Evolutionary conservation across 1,140 invertebrate species (phyloP), one percentile per base, ranked within the genome.

Genomic region (Drosophila pruinosa): DNA sequence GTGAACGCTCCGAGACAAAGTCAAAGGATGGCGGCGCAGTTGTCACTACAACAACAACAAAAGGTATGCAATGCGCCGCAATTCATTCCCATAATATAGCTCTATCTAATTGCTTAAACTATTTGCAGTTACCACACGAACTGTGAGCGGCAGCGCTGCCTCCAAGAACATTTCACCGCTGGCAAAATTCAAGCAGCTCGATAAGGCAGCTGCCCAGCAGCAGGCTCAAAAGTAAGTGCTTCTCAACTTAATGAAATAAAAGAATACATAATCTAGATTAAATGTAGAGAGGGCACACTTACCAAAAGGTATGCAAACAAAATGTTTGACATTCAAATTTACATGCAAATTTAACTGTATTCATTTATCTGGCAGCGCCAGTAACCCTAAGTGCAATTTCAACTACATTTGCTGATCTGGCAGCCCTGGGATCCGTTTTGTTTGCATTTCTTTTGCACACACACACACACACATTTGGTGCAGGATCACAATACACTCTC

Each of bases 131-230:
- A 93, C 93, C 77, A 94, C 94, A 79, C 93, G 92, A 79, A 92
- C 93, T 72, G 93, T 91, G 90, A 93, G 93, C 82, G 92, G 92
- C 91, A 92, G 91, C 93, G 82, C 82, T 71, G 93, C 93, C 88
- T 80, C 92, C 62, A 96, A 96, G 91, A 94, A 95, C 62, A 93
- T 96, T 83, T 97, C 96, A 78, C 95, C 97, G 63, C 97, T 97
- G 92, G 95, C 95, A 89, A 97, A 97, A 93, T 97, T 98, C 93
- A 95, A 95, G 89, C 96, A 97, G 93, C 93, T 97, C 91, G 97
- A 98, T 92, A 95, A 95, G 92, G 80, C 80, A 12, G 96, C 96
- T 91, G 96, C 95, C 83, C 92, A 93, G 59, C 92, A 92, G 83
- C 92, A 93, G 89, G 94, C 93, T 75, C 95, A 95, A 92, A 96